A percentile compares a stretch with the other conserved stretches of the same genome.
These are phyloP conservation scores for Hirudinaria manillensis DNA, from an alignment of 2,888 invertebrate genomes.

Conservation along the genomic window DNA sequence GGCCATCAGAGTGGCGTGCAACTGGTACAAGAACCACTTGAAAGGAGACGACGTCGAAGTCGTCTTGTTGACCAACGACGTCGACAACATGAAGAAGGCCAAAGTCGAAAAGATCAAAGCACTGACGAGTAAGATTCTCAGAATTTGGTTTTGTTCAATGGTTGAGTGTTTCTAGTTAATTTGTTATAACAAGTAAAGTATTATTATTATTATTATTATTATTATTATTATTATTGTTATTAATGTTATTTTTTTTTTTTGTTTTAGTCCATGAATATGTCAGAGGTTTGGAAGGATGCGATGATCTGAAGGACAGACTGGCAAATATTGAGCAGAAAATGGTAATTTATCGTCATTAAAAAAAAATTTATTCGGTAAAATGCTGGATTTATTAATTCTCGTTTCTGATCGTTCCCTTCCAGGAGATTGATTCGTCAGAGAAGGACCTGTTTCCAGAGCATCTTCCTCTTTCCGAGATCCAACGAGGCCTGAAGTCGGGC, in stretches of 20 bases:
- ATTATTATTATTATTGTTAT: too few relatives aligned
- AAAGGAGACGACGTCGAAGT: conserved; percentile 57
- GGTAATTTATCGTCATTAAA: conserved; percentile 18
- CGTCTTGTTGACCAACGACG: conserved; percentile 78
- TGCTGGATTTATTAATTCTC: background rate
- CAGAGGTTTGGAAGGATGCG: conserved; percentile 64
- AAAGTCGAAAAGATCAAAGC: conserved; percentile 65
- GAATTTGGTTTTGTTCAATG: background rate
- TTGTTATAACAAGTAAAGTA: too few relatives aligned
- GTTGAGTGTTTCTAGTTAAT: too few relatives aligned
- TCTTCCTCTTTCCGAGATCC: conserved; percentile 69
- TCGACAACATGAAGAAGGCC: conserved; percentile 69
- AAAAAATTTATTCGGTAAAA: background rate
- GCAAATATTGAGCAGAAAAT: conserved; percentile 40
- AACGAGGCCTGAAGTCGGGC: conserved; percentile 72
- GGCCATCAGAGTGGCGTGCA: conserved; percentile 73
- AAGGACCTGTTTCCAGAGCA: conserved; percentile 65
- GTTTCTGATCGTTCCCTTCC: background rate
- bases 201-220: too few relatives aligned
- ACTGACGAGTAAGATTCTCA: conserved; percentile 35
- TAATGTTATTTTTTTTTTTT: background rate
- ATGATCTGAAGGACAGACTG: conserved; percentile 74
- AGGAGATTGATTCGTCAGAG: conserved; percentile 21
- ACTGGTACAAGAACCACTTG: conserved; percentile 75
- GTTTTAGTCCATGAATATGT: conserved; percentile 64